Percentiles rank a stretch among this genome's conserved stretches.
These are phyloP conservation scores for Protula sp. DNA, from an alignment of 2,888 invertebrate genomes.

Conservation along the genomic window DNA sequence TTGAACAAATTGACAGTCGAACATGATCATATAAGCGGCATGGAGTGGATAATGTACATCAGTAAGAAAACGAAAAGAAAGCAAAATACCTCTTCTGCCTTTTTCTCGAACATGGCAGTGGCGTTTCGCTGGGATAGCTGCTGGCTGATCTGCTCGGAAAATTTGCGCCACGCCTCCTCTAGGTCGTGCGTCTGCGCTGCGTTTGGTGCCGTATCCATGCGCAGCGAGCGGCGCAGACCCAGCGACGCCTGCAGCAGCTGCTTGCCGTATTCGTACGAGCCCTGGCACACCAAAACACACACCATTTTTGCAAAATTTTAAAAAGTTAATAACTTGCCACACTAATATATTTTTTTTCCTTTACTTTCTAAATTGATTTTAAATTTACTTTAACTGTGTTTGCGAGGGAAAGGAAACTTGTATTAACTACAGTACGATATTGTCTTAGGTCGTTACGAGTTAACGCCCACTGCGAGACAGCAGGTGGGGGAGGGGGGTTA, in stretches of 20 bases:
- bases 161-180: constrained; percentile 65
- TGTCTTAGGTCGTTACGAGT: too few relatives aligned
- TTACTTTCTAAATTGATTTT: neutral
- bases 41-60: too few relatives aligned
- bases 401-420: too few relatives aligned
- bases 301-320: neutral
- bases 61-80: too few relatives aligned
- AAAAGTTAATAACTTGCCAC: neutral
- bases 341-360: neutral
- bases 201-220: constrained; percentile 59
- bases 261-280: constrained; percentile 75
- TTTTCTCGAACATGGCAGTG: constrained; percentile 70
- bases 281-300: too few relatives aligned
- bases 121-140: constrained; percentile 71
- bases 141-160: constrained; percentile 68
- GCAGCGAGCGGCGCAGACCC: constrained; percentile 68
- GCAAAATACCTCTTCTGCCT: constrained; percentile 54
- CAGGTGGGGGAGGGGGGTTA: too few relatives aligned
- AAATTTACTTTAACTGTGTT: neutral
- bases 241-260: constrained; percentile 71
- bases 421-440: too few relatives aligned
- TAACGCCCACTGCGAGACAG: too few relatives aligned
- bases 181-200: constrained; percentile 60
- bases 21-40: too few relatives aligned
- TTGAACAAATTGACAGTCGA: too few relatives aligned